Base-by-base conservation (phyloP, 35 echinoderm and acorn worm genomes). In the Patiria miniata region DNA sequence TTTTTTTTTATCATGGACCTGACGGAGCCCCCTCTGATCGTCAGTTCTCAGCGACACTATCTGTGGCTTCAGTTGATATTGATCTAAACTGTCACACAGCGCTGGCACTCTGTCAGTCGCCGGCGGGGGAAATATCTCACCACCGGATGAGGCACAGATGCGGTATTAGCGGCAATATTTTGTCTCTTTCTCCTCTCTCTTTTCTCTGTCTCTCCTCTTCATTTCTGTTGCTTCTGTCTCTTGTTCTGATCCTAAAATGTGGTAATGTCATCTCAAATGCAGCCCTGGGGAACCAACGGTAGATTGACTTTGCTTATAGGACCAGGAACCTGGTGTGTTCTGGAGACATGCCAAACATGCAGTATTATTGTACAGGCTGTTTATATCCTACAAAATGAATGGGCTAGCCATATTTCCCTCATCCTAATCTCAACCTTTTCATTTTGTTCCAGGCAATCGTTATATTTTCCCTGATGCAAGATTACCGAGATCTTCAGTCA, bases 1-100 rank as follows among this genome's bases (percentile, higher is more conserved):
- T 73, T 73, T 73, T 73, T 68, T 73, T 73, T 73, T 73, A 12
- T 73, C 26, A 32, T 30, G 26, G 3, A 1, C 10, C 65, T 30
- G 65, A 34, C 65, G 65, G 65, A 73, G 65, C 65, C 65, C 65
- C 65, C 42, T 47, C 42, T 47, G 65, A 73, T 73, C 65, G 65
- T 30, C 65, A 73, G 65, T 34, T 18, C 65, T 73, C 65, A 73
- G 65, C 65, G 65, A 73, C 65, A 34, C 65, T 73, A 73, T 73
- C 65, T 73, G 65, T 73, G 29, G 34, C 14, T 73, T 73, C 26
- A 26, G 21, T 73, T 73, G 65, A 73, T 73, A 73, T 73, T 73
- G 65, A 73, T 73, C 65, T 73, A 73, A 73, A 73, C 65, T 73
- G 65, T 73, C 65, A 73, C 65, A 73, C 65, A 73, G 65, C 65